These are phyloP conservation scores for Chalcis sispes DNA, from an alignment of 2,888 invertebrate genomes.

Conservation along the genomic window DNA sequence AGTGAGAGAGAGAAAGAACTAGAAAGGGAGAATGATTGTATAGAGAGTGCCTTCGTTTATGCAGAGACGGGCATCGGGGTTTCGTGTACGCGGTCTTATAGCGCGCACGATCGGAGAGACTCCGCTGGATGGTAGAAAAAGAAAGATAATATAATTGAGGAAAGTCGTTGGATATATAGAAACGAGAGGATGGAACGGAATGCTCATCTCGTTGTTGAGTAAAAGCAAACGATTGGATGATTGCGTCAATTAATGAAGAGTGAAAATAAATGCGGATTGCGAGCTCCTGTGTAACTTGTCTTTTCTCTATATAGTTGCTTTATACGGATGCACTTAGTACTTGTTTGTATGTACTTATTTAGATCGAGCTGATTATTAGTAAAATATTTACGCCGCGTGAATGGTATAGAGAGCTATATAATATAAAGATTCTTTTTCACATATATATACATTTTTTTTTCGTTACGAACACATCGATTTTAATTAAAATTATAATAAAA, in stretches of 20 bases:
- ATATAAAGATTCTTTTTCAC: too few species aligned
- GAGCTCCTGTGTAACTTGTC: too few species aligned
- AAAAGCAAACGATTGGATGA: slow-evolving; percentile 37
- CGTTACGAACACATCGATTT: too few species aligned
- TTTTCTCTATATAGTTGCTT: too few species aligned
- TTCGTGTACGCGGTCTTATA: not conserved
- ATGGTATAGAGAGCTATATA: too few species aligned
- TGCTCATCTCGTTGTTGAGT: slow-evolving; percentile 39
- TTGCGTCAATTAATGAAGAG: slow-evolving; percentile 35
- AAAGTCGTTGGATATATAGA: slow-evolving; percentile 22
- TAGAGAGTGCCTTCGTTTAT: not conserved
- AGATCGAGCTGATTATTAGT: too few species aligned
- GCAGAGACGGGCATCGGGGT: slow-evolving; percentile 34
- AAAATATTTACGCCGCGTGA: too few species aligned
- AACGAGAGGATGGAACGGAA: slow-evolving; percentile 15
- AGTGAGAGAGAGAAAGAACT: not conserved
- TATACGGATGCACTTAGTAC: too few species aligned
- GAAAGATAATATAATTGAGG: not conserved
- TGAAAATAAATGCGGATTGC: not conserved
- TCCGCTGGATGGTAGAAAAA: slow-evolving; percentile 1
- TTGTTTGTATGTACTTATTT: too few species aligned
- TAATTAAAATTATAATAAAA: too few species aligned
- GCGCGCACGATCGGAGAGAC: not conserved
- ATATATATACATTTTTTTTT: too few species aligned
- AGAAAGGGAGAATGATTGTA: not conserved